Evolutionary conservation across 2,797 vertebrate genomes (phyloP), one percentile per base, ranked within the genome.

Genomic region (Echeneis naucrates): DNA sequence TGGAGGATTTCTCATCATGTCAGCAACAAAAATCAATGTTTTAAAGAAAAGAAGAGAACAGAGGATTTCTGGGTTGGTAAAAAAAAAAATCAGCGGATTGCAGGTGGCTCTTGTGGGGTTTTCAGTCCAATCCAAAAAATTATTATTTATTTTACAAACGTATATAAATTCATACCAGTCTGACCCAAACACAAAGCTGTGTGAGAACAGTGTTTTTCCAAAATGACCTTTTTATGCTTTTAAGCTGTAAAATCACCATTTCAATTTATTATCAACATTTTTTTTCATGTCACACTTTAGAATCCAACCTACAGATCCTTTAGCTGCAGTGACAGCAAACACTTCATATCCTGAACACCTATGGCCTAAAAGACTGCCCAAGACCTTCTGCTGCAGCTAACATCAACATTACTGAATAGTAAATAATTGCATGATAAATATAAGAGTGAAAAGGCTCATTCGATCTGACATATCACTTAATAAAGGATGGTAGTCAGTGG

Each of bases 1-100:
- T 79, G 81, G 62, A 70, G 81, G 62, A 38, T 66, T 68, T 69
- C 50, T 66, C 8, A 57, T 13, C 62, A 37, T 48, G 40, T 58
- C 35, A 51, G 64, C 19, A 30, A 61, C 21, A 32, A 4, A 54
- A 32, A 50, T 47, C 44, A 48, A 17, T 64, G 52, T 47, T 38
- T 56, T 17, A 48, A 11, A 48, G 42, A 54, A 44, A 72, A 35
- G 14, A 30, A 32, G 35, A 57, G 13, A 24, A 35, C 23, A 13
- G 17, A 57, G 47, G 24, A 47, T 72, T 58, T 69, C 13, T 8
- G n/a, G 0, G 45, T 68, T 2, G 35, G 16, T 68, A 21, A 21
- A 21, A 24, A 47, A 24, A 47, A 66, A 57, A 66, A 71, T 71
- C 37, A 72, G 53, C 50, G 32, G 21, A 42, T 32, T 57, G 40